A percentile compares a stretch with the other conserved stretches of the same genome.
Evolutionary conservation across 2,113 vertebrate species (phyloP).

Genomic region (Oreochromis tanganicae): DNA sequence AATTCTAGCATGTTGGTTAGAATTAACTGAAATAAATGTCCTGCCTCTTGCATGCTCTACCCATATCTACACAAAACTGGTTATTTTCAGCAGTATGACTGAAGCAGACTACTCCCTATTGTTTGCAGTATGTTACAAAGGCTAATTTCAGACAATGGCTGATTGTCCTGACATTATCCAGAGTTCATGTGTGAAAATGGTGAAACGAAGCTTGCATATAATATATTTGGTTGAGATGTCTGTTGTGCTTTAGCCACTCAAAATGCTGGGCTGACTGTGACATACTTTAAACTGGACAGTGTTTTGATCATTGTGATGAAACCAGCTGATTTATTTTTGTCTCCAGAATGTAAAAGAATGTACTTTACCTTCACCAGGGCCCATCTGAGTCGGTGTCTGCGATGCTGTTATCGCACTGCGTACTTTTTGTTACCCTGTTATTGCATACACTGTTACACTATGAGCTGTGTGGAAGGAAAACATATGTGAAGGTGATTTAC

Average conservation of each 20-base stretch:
- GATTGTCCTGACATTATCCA: neutral
- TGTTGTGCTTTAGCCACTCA: neutral
- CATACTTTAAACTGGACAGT: neutral
- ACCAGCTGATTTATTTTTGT: neutral
- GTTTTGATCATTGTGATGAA: neutral
- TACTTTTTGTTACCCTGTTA: neutral
- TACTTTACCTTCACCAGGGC: neutral
- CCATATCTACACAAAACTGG: neutral
- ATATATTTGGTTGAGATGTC: neutral
- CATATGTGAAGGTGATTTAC: conserved; percentile 29
- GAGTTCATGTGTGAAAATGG: neutral
- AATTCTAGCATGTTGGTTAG: neutral
- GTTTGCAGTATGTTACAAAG: neutral
- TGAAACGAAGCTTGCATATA: neutral
- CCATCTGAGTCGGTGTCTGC: neutral
- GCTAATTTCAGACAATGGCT: neutral
- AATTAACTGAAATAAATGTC: neutral
- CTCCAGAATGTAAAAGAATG: neutral
- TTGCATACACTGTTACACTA: neutral
- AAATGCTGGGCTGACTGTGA: neutral
- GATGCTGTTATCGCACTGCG: neutral
- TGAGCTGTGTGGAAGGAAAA: conserved; percentile 5
- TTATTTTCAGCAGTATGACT: neutral
- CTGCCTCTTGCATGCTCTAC: neutral
- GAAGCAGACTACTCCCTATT: neutral